Evolutionary conservation across 2,888 invertebrate genomes (phyloP), one percentile per base, ranked within the genome.

Genomic region (Nymphalis urticae): DNA sequence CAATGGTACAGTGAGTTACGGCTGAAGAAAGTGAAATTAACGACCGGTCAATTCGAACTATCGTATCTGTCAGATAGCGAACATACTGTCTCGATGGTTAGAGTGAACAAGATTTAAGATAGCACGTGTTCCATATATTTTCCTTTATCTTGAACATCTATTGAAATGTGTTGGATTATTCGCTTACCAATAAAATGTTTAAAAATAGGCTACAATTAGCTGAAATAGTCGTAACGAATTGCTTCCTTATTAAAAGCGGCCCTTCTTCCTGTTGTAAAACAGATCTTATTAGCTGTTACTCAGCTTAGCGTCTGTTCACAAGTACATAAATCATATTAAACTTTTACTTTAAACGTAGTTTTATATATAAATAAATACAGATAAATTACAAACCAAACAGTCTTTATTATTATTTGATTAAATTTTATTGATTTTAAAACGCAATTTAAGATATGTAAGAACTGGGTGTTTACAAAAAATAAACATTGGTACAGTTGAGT

Each of bases 211-310:
- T 64, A 72, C 68, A 70, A 70, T 70, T 70, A 70, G 53, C 66
- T 72, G 68, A 70, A 73, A 73, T 66, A 71, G 73, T 75, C 72
- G 64, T 77, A 74, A 81, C 75, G 75, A 79, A 82, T 79, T 77
- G 76, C 78, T 86, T 87, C 84, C 86, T 85, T 78, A 83, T 85
- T 86, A 76, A 84, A 73, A 56, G 27, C 73, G 76, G 75, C 79
- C 80, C 83, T 84, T 82, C 86, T 81, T 83, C 79, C 73, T 74
- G 73, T 74, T 74, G 73, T 77, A 73, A 78, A 73, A 68, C 62
- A 69, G 68, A 64, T 72, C 66, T 72, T 73, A 70, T 69, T 73
- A 69, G 66, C 62, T 21, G 66, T 64, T 66, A 64, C 66, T 64
- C 67, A 58, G 58, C 66, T 70, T 64, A 54, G 66, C 64, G 50